These are phyloP conservation scores for Puffinus mauretanicus DNA, from an alignment of 2,113 vertebrate genomes.

Conservation along the genomic window DNA sequence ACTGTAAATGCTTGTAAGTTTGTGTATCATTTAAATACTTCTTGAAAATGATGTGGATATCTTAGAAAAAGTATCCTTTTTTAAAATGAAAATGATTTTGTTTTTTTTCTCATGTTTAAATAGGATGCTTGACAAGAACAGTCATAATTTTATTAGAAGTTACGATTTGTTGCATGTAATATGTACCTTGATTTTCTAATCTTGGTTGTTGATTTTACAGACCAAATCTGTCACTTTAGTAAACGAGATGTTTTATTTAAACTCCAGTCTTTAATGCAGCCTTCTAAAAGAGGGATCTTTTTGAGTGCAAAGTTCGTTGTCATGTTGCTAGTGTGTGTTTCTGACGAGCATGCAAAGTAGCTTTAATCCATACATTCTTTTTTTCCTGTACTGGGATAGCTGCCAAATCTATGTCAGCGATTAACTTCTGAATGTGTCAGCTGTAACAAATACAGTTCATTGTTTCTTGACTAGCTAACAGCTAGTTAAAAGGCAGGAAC, in stretches of 20 bases:
- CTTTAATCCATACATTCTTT: slow-evolving; percentile 79
- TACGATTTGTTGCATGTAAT: not conserved
- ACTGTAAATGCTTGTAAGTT: not conserved
- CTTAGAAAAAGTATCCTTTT: not conserved
- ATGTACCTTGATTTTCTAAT: not conserved
- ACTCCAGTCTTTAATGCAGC: slow-evolving; percentile 12
- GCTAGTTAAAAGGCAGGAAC: slow-evolving; percentile 39
- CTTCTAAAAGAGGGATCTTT: slow-evolving; percentile 66
- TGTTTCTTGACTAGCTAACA: slow-evolving; percentile 49
- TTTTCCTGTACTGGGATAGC: slow-evolving; percentile 63
- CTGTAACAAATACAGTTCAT: slow-evolving; percentile 61
- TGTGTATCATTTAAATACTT: not conserved
- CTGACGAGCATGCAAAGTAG: slow-evolving; percentile 77
- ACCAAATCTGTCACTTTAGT: not conserved
- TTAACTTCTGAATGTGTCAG: slow-evolving; percentile 74
- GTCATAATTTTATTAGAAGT: not conserved
- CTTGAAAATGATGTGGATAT: not conserved
- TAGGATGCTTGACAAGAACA: not conserved
- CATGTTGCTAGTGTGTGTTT: slow-evolving; percentile 66
- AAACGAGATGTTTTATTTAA: slow-evolving; percentile 49
- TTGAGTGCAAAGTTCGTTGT: slow-evolving; percentile 72
- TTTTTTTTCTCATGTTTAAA: not conserved
- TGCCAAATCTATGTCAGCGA: slow-evolving; percentile 70
- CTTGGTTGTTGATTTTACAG: not conserved
- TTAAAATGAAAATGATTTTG: not conserved